A percentile compares a stretch with the other conserved stretches of the same genome.
Evolutionary conservation across 2,888 invertebrate genomes (phyloP).

Genomic region (Silvanus unidentatus): DNA sequence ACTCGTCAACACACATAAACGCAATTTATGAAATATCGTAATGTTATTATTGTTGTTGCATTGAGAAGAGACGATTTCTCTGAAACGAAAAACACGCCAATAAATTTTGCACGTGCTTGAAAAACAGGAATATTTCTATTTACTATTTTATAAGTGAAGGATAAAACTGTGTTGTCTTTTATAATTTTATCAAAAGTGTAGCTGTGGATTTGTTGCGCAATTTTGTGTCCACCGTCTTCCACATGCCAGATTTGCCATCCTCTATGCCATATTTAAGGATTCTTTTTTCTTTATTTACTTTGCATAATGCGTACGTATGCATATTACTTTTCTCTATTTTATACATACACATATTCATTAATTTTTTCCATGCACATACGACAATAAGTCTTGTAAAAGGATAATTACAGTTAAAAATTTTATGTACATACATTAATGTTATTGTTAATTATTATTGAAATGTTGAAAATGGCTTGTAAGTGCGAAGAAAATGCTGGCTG

Average conservation of each 20-base stretch:
- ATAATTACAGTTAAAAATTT: constrained; percentile 11
- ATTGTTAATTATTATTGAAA: no score
- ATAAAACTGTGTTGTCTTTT: not conserved
- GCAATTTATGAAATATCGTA: no score
- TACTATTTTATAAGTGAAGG: not conserved
- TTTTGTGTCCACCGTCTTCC: not conserved
- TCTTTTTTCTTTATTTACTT: constrained; percentile 8
- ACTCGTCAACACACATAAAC: no score
- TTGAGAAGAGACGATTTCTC: no score
- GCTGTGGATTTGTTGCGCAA: no score
- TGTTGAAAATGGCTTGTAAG: no score
- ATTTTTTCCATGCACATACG: constrained; percentile 6
- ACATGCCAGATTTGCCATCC: constrained; percentile 10
- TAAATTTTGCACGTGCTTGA: constrained; percentile 1
- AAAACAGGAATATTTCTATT: not conserved
- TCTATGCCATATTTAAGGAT: constrained; percentile 6
- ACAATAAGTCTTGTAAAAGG: not conserved
- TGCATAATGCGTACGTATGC: constrained; percentile 8
- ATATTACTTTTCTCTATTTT: no score
- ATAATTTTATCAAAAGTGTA: no score
- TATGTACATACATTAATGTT: not conserved
- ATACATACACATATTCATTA: constrained; percentile 8
- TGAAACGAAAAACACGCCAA: not conserved
- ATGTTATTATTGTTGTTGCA: no score
- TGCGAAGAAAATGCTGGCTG: no score